Percentiles rank a stretch among this genome's conserved stretches.
Evolutionary conservation across 2,113 vertebrate species (phyloP).

Genomic region (Mustela nigripes): DNA sequence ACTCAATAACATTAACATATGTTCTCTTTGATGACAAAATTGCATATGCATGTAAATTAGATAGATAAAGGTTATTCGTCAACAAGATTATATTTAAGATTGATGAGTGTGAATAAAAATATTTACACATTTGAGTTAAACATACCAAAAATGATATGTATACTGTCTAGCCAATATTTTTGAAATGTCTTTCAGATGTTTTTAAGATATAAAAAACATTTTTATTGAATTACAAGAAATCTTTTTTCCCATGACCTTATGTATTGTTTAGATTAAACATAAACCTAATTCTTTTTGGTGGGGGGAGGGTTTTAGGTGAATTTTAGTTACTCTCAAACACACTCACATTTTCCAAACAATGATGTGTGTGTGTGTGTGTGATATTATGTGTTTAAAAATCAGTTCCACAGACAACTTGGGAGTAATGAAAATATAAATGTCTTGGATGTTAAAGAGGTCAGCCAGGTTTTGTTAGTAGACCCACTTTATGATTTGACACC

Average conservation of each 20-base stretch:
- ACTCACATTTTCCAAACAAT: not conserved
- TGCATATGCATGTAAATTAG: not conserved
- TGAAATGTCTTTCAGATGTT: not conserved
- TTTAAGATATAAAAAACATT: not conserved
- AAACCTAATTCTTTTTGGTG: not conserved
- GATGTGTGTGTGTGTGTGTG: not conserved
- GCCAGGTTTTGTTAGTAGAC: not conserved
- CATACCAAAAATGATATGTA: not conserved
- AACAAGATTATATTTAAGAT: not conserved
- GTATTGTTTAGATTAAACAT: not conserved
- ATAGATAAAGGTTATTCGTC: not conserved
- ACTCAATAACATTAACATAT: not conserved
- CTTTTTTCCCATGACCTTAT: not conserved
- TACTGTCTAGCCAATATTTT: not conserved
- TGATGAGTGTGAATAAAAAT: not conserved
- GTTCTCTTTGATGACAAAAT: not conserved
- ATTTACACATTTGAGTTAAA: not conserved
- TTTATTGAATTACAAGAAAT: not conserved
- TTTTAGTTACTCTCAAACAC: conserved; percentile 13
- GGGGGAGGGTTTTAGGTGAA: not conserved
- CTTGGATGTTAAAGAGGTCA: not conserved
- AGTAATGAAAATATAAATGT: not conserved
- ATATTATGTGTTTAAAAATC: not conserved
- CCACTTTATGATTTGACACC: not conserved
- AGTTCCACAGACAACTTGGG: not conserved